A percentile compares a stretch with the other conserved stretches of the same genome.
phyloP scores from a whole-genome alignment of 2,797 vertebrate species.

The Trachurus trachurus region DNA sequence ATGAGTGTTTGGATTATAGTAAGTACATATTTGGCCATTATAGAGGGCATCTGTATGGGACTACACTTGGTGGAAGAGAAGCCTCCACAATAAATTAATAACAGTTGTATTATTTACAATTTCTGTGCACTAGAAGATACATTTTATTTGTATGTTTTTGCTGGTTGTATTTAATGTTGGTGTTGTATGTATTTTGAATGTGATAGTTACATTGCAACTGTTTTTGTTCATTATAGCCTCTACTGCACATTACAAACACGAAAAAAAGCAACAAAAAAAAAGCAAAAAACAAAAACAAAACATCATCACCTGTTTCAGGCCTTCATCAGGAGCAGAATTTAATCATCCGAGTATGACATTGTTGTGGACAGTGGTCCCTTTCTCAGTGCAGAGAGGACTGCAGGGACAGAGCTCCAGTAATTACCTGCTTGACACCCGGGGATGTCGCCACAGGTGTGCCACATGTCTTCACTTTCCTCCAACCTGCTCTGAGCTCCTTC shows the following conservation, averaged over 20 bases:
- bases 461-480: slow-evolving; percentile 4
- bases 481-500: slow-evolving; percentile 18
- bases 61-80: neutral
- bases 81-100: neutral
- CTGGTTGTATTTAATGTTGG: neutral
- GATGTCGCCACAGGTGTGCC: slow-evolving; percentile 16
- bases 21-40: neutral
- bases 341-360: neutral
- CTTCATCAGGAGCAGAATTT: slow-evolving; percentile 2
- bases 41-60: neutral
- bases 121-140: neutral
- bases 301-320: too few relatives aligned
- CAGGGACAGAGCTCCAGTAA: slow-evolving; percentile 29
- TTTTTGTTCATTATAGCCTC: neutral
- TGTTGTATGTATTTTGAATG: neutral
- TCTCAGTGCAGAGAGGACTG: neutral
- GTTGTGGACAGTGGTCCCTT: neutral
- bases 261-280: too few relatives aligned
- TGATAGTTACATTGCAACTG: neutral
- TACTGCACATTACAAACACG: neutral
- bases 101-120: neutral
- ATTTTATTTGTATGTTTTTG: neutral
- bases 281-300: too few relatives aligned
- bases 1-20: too few relatives aligned
- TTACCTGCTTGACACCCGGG: slow-evolving; percentile 27